Evolutionary conservation across 2,888 invertebrate genomes (phyloP), one percentile per base, ranked within the genome.

Genomic region (Calliopum simillimum): DNA sequence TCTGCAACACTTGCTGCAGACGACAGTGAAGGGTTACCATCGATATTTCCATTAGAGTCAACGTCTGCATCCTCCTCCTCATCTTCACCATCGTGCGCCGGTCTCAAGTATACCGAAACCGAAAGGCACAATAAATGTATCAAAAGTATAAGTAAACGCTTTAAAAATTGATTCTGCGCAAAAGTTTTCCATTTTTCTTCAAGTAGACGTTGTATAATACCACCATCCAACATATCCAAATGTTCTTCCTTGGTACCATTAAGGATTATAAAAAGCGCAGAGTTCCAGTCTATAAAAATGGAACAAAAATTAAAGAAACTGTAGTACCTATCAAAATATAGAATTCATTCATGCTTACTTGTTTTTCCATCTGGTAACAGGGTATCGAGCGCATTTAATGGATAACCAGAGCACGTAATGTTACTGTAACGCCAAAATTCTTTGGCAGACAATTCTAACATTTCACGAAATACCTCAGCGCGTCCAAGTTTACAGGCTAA

Each of bases 171-270:
- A 80, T 93, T 93, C 87, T 94, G 91, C 33, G 98, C 99, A 88
- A 97, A 99, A 0, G 98, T 97, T 87, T 99, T 98, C 99, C 99
- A 99, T 86, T 99, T 99, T 86, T 99, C 99, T 86, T 98, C 98
- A 19, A 99, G 89, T 62, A 99, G 88, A 80, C 97, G 91, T 84
- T 98, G 97, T 81, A 99, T 98, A 69, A 99, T 99, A 43, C 99
- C 99, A 61, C 98, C 98, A 82, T 98, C 98, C 80, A 99, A 88
- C 98, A 99, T 99, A 84, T 99, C 97, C 83, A 99, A 89, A 89
- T 99, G 99, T 80, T 97, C 98, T 81, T 97, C 95, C 82, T 98
- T 98, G 12, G 96, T 97, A 68, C 99, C 99, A 83, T 98, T 98
- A 73, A 99, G 89, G 80, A 99, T 98, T 76, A 98, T 98, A 87